A percentile compares a stretch with the other conserved stretches of the same genome.
Conservation (phyloP, 2,113 vertebrate genomes). For the Hassar affinis region DNA sequence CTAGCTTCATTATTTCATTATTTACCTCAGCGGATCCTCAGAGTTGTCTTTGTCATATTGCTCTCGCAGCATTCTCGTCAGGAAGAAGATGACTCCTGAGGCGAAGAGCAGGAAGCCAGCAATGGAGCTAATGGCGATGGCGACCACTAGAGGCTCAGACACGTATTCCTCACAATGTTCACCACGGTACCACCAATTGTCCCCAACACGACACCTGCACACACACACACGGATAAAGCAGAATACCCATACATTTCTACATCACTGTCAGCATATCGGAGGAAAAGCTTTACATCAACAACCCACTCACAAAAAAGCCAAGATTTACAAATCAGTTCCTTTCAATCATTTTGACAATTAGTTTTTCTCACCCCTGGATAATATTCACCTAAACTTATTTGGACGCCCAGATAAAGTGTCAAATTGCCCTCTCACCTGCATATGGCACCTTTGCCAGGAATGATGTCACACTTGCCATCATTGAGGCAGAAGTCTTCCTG, state of each 20-base stretch:
- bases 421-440: conserved; percentile 78
- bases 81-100: conserved; percentile 80
- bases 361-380: not conserved
- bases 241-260: not conserved
- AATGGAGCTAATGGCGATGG: conserved; percentile 82
- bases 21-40: conserved; percentile 80
- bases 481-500: conserved; percentile 88
- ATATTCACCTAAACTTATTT: not conserved
- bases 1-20: too few species aligned
- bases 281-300: not conserved
- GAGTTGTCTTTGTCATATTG: conserved; percentile 78
- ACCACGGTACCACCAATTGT: conserved; percentile 96
- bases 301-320: too few species aligned
- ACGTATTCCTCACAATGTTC: conserved; percentile 90
- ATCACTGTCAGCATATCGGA: too few species aligned
- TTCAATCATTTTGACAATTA: not conserved
- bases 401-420: not conserved
- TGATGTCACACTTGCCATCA: conserved; percentile 91
- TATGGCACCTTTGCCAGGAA: conserved; percentile 88
- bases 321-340: not conserved
- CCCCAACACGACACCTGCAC: conserved; percentile 86
- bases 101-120: conserved; percentile 82
- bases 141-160: conserved; percentile 87
- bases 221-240: not conserved
- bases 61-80: conserved; percentile 78